Base-by-base conservation (phyloP, 2,797 vertebrate genomes). In the Hipposideros larvatus region DNA sequence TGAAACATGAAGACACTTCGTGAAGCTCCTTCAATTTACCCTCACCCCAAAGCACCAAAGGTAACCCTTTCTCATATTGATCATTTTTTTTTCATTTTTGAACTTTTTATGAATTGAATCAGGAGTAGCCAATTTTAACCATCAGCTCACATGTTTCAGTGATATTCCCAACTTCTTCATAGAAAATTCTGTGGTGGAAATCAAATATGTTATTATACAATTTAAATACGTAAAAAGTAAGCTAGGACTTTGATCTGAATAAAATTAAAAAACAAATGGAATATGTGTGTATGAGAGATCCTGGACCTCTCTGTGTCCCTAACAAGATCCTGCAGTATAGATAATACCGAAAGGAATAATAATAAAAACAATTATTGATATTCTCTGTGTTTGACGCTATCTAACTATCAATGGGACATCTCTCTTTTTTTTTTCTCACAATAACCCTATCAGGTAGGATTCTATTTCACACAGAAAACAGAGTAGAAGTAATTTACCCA, bases 131-230 rank as follows among this genome's bases (percentile, higher is more conserved):
- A 15, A 31, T 48, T 75, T 88, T 90, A 75, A 89, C 7, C 89
- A 63, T 79, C 59, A 82, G 24, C 10, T 84, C 59, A 63, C 0
- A n/a, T 26, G 11, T 95, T 80, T 95, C 11, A 53, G 14, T 80
- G 24, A 31, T 78, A 75, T 15, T 48, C 31, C 15, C 16, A 88
- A 5, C 16, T 86, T 48, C n/a, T 37, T 14, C 41, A 57, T 22
- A 53, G 78, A 96, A 93, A 93, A 43, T 46, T 68, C n/a, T 55
- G 21, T 55, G 51, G n/a, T 48, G n/a, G 46, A 96, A 91, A 68
- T 11, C 15, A 19, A 86, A 63, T 66, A 37, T 71, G 26, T 74
- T n/a, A 79, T 5, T 51, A 51, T 13, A 43, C 11, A 93, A 21
- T 59, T 96, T 71, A 71, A 75, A 75, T 66, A 55, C 37, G 11